phyloP scores from a whole-genome alignment of 2,113 vertebrate genomes.

The Quiscalus mexicanus region DNA sequence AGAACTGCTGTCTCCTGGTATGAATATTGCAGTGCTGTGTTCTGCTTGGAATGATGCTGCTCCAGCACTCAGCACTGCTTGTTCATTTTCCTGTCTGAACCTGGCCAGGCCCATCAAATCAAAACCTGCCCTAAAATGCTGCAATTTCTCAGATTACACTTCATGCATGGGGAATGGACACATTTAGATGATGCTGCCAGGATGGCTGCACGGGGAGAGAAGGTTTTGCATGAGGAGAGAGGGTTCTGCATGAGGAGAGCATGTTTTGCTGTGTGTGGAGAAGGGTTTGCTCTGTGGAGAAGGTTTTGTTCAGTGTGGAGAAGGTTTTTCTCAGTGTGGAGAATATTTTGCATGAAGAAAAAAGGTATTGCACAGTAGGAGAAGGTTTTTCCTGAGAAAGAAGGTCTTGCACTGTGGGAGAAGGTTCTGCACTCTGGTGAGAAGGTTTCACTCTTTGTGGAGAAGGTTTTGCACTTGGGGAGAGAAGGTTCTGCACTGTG shows the following conservation, averaged over 20 bases:
- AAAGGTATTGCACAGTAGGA: background rate
- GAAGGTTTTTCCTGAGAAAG: background rate
- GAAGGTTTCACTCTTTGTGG: too few relatives aligned
- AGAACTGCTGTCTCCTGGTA: background rate
- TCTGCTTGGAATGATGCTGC: background rate
- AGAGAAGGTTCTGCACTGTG: too few relatives aligned
- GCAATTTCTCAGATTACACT: background rate
- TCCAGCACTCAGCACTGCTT: background rate
- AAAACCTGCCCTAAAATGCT: background rate
- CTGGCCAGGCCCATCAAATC: background rate
- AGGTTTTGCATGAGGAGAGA: background rate
- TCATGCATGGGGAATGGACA: background rate
- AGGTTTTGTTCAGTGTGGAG: background rate
- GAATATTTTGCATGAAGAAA: background rate
- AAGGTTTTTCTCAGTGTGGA: background rate
- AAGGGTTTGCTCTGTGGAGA: too few relatives aligned
- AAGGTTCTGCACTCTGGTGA: too few relatives aligned
- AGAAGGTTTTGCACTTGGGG: too few relatives aligned
- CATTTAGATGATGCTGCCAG: background rate
- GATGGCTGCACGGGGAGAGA: background rate
- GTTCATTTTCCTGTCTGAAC: background rate
- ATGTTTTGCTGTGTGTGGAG: too few relatives aligned
- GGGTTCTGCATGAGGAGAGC: too few relatives aligned
- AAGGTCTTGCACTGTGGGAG: background rate
- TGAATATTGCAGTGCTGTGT: background rate